Evolutionary conservation across 2,888 invertebrate species (phyloP).

Genomic region (Nemotelus pantherinus): DNA sequence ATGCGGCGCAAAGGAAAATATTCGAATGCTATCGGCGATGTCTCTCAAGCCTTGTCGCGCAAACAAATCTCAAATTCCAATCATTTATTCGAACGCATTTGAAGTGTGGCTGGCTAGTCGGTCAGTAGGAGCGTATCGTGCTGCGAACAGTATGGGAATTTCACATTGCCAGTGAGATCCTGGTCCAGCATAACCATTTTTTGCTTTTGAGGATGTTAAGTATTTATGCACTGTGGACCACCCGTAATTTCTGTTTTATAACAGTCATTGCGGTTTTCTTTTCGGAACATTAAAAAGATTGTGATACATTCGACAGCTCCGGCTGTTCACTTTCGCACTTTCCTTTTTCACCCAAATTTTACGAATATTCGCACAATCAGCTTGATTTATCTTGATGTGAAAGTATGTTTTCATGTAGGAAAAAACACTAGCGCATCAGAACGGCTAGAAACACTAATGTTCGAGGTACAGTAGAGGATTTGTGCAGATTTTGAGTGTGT

Average conservation of each 20-base stretch:
- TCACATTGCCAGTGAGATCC: slow-evolving; percentile 19
- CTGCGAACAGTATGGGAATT: slow-evolving; percentile 39
- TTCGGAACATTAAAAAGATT: neutral
- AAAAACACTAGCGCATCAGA: no score
- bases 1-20: neutral
- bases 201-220: neutral
- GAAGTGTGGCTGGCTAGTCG: slow-evolving; percentile 34
- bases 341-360: no score
- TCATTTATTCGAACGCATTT: slow-evolving; percentile 37
- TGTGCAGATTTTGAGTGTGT: no score
- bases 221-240: slow-evolving; percentile 13
- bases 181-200: neutral
- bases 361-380: no score
- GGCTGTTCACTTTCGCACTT: no score
- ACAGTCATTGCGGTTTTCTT: slow-evolving; percentile 31
- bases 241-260: slow-evolving; percentile 20
- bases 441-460: no score
- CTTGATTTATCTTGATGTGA: no score
- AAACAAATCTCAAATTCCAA: slow-evolving; percentile 41
- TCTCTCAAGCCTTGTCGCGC: slow-evolving; percentile 16
- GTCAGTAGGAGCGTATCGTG: slow-evolving; percentile 33
- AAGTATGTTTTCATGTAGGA: no score
- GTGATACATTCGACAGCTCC: no score
- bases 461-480: no score
- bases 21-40: neutral